Percentiles rank a stretch among this genome's conserved stretches.
phyloP scores from a whole-genome alignment of 2,113 vertebrate genomes.

The Sigmodon hispidus region DNA sequence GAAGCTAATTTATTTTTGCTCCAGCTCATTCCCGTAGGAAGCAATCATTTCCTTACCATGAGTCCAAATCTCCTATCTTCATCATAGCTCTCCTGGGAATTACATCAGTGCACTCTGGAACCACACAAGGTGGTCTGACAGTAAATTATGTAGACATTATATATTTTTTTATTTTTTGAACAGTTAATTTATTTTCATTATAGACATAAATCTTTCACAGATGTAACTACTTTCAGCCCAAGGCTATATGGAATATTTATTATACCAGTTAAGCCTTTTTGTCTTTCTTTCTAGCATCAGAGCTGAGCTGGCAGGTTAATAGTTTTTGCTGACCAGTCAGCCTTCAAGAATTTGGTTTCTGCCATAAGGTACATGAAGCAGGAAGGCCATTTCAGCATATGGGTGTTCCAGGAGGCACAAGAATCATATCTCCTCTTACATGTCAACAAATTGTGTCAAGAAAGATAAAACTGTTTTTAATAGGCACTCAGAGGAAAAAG shows the following conservation, averaged over 20 bases:
- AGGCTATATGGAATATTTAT: slow-evolving; percentile 25
- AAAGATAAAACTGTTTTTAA: slow-evolving; percentile 46
- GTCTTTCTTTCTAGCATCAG: slow-evolving; percentile 23
- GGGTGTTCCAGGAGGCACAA: background rate
- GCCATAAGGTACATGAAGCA: background rate
- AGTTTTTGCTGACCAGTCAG: background rate
- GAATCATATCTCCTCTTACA: background rate
- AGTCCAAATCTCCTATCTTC: slow-evolving; percentile 21
- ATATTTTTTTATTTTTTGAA: slow-evolving; percentile 67
- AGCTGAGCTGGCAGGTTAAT: background rate
- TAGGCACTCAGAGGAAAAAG: background rate
- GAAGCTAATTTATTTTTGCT: background rate
- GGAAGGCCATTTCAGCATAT: background rate
- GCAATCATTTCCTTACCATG: background rate
- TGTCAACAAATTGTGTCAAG: slow-evolving; percentile 35
- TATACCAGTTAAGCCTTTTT: slow-evolving; percentile 45
- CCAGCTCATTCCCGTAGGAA: slow-evolving; percentile 15
- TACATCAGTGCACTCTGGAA: background rate
- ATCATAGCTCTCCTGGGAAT: background rate
- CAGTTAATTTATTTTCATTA: slow-evolving; percentile 71
- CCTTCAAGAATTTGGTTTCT: background rate
- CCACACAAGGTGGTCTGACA: slow-evolving; percentile 24
- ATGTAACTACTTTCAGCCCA: slow-evolving; percentile 65
- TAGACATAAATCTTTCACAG: slow-evolving; percentile 55
- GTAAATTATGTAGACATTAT: slow-evolving; percentile 64